Evolutionary conservation across 2,797 vertebrate genomes (phyloP), one percentile per base, ranked within the genome.

Genomic region (Scomberomorus guttatus): DNA sequence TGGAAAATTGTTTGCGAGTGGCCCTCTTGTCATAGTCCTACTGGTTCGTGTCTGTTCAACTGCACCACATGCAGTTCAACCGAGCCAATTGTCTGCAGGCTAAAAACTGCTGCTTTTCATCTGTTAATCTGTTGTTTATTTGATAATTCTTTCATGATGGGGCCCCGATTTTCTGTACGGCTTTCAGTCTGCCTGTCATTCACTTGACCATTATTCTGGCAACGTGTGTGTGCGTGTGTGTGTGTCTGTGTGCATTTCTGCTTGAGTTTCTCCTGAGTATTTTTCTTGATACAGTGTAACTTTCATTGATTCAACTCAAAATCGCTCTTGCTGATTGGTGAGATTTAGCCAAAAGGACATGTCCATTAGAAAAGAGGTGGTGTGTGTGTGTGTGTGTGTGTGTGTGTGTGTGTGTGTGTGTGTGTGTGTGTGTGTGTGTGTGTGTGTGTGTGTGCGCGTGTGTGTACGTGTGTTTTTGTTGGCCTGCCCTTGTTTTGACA

Each of bases 401-500:
- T 56, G 42, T 79, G 67, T 81, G 24, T 67, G 59, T 75, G 66
- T 92, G 91, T 93, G 42, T 79, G 67, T 81, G 24, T 67, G 59
- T 75, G 66, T 92, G 91, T 93, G 44, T 81, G 50, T 2, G 55
- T 25, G n/a, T 57, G 22, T 50, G 32, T 64, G 83, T 56, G 48
- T 82, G 66, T 68, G 74, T 76, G 82, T 72, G 44, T 81, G 50
- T 2, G 55, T 25, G n/a, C 55, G 22, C 44, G 32, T 64, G 83
- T 56, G 42, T 79, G 67, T 81, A 27, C 64, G 59, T 75, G 66
- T 92, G 91, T 93, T 92, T 92, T 86, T 22, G 3, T 91, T 93
- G 90, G 89, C 86, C 78, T 80, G 79, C 77, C 72, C 87, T 89
- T 93, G 84, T 92, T 93, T 93, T 88, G 79, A 92, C 87, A 93